These are phyloP conservation scores for Cybosia mesomella DNA, from an alignment of 2,888 invertebrate genomes.

Conservation along the genomic window DNA sequence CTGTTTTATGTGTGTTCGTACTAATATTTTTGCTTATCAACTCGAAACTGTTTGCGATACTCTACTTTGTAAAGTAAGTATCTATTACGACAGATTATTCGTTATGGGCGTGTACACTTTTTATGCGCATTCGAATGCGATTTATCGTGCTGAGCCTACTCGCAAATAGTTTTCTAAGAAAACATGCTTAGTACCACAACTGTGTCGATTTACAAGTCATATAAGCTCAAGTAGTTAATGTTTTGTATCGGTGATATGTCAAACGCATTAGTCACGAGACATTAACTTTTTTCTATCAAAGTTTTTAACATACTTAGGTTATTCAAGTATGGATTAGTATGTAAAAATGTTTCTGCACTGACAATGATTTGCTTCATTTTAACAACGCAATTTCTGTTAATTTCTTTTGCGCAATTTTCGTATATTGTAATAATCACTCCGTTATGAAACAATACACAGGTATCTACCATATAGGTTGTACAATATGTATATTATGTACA, in stretches of 20 bases:
- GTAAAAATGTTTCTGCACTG: slow-evolving; percentile 10
- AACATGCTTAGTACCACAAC: slow-evolving; percentile 41
- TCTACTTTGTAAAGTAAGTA: slow-evolving; percentile 60
- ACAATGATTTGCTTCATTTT: slow-evolving; percentile 5
- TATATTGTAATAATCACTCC: too few relatives aligned
- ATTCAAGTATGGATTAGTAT: slow-evolving; percentile 11
- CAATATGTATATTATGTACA: too few relatives aligned
- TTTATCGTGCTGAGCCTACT: slow-evolving; percentile 66
- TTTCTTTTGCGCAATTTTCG: too few relatives aligned
- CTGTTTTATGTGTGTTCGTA: too few relatives aligned
- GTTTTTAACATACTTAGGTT: not conserved
- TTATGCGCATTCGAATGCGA: slow-evolving; percentile 59
- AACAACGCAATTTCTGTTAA: not conserved
- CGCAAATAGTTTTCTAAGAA: slow-evolving; percentile 56
- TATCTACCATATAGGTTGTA: too few relatives aligned
- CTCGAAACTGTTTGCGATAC: slow-evolving; percentile 60
- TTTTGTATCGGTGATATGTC: slow-evolving; percentile 34
- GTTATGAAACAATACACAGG: too few relatives aligned
- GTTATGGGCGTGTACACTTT: slow-evolving; percentile 65
- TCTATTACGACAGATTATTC: slow-evolving; percentile 62
- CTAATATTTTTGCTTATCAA: slow-evolving; percentile 35
- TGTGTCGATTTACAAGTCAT: slow-evolving; percentile 47
- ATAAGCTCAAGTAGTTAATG: slow-evolving; percentile 37
- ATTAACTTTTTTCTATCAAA: slow-evolving; percentile 14
- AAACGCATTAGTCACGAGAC: slow-evolving; percentile 19